These are phyloP conservation scores for Stichopus chloronotus DNA, from an alignment of 35 echinoderm and acorn worm genomes.

Conservation along the genomic window DNA sequence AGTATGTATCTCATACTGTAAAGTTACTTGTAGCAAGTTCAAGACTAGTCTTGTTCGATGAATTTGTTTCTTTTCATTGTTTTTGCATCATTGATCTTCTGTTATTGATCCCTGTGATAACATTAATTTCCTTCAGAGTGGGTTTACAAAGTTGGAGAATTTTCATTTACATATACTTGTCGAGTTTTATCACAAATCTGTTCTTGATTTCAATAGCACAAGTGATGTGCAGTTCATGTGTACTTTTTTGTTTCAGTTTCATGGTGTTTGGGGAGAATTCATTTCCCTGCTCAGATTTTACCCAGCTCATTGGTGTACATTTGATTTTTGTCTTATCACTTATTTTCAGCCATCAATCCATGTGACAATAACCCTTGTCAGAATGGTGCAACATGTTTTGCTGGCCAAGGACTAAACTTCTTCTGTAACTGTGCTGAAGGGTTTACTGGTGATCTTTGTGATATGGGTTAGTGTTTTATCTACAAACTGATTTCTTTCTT, in stretches of 20 bases:
- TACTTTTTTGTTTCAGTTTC: background rate
- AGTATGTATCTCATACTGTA: too few relatives aligned
- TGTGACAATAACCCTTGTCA: conserved; percentile 6
- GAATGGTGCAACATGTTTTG: background rate
- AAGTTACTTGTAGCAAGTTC: too few relatives aligned
- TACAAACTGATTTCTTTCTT: too few relatives aligned
- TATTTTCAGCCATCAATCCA: background rate
- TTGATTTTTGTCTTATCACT: background rate
- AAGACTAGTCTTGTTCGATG: too few relatives aligned
- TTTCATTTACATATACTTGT: too few relatives aligned
- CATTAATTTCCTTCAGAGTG: background rate
- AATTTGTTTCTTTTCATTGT: too few relatives aligned
- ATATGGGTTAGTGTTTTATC: background rate
- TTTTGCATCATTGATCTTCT: too few relatives aligned
- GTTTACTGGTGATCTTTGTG: background rate
- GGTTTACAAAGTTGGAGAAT: background rate
- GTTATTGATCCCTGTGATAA: background rate
- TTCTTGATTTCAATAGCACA: too few relatives aligned
- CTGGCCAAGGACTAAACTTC: background rate
- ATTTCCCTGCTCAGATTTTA: background rate
- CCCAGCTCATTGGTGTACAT: background rate
- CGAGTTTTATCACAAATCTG: too few relatives aligned
- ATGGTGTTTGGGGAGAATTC: background rate
- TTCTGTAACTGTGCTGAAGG: background rate
- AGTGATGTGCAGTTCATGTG: background rate